A percentile compares a stretch with the other conserved stretches of the same genome.
Evolutionary conservation across 37 sponge, comb jelly and placozoan genomes (phyloP).

Genomic region (Aplysina aerophoba): DNA sequence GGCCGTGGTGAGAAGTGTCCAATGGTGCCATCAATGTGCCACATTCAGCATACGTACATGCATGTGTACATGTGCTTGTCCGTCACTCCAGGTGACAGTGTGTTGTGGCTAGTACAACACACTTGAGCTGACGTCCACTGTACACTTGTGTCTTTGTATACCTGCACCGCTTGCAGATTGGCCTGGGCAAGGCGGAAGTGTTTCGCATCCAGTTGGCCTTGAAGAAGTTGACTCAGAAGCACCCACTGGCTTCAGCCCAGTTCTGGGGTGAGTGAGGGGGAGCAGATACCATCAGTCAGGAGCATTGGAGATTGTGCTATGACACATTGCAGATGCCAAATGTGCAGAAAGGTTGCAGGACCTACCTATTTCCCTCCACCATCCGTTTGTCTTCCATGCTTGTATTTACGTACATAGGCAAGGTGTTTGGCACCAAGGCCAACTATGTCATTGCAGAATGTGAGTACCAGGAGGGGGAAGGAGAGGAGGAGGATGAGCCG

Average conservation of each 20-base stretch:
- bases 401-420: constrained; percentile 53
- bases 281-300: neutral
- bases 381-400: neutral
- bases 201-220: constrained; percentile 87
- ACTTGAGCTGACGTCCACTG: constrained; percentile 7
- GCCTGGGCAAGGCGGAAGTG: constrained; percentile 79
- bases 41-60: neutral
- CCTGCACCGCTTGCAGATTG: constrained; percentile 62
- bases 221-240: constrained; percentile 84
- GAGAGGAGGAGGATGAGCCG: constrained; percentile 79
- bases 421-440: constrained; percentile 86
- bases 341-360: neutral
- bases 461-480: constrained; percentile 89
- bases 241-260: constrained; percentile 74
- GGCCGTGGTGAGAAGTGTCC: no score
- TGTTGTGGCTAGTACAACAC: neutral
- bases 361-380: neutral
- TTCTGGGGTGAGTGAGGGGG: constrained; percentile 93
- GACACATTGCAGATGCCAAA: neutral
- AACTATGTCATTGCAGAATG: constrained; percentile 94
- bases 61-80: no score
- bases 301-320: neutral
- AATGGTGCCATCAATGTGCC: no score
- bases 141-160: neutral
- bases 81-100: neutral